These are phyloP conservation scores for Sacculina carcini DNA, from an alignment of 2,888 invertebrate species.

Conservation along the genomic window DNA sequence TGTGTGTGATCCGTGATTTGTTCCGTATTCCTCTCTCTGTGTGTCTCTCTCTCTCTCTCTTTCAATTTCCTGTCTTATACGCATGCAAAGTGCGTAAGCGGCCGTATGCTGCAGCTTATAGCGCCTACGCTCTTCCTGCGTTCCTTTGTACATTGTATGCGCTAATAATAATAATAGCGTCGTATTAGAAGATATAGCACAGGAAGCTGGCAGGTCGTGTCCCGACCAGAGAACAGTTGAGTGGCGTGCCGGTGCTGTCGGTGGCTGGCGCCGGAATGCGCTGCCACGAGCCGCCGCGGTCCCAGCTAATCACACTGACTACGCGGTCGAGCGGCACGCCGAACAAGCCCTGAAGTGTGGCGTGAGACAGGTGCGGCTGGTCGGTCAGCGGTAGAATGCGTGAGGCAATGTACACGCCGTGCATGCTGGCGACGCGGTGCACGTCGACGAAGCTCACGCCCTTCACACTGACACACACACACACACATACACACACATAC, in stretches of 20 bases:
- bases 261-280: constrained; percentile 39
- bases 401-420: constrained; percentile 70
- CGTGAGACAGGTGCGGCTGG: constrained; percentile 20
- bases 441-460: constrained; percentile 63
- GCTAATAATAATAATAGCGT: too few relatives aligned
- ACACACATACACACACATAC: too few relatives aligned
- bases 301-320: constrained; percentile 51
- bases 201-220: not conserved
- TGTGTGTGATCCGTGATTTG: too few relatives aligned
- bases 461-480: constrained; percentile 28
- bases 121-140: too few relatives aligned
- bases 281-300: constrained; percentile 63
- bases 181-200: too few relatives aligned
- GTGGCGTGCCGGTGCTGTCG: constrained; percentile 37
- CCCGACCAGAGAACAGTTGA: constrained; percentile 31
- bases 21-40: too few relatives aligned
- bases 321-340: constrained; percentile 46
- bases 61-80: too few relatives aligned
- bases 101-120: not conserved
- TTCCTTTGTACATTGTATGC: too few relatives aligned
- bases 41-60: too few relatives aligned
- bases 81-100: too few relatives aligned
- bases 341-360: constrained; percentile 28
- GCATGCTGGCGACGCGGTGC: constrained; percentile 58
- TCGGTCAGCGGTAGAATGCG: constrained; percentile 32